These are phyloP conservation scores for Girardinichthys multiradiatus DNA, from an alignment of 2,113 vertebrate genomes.

Conservation along the genomic window DNA sequence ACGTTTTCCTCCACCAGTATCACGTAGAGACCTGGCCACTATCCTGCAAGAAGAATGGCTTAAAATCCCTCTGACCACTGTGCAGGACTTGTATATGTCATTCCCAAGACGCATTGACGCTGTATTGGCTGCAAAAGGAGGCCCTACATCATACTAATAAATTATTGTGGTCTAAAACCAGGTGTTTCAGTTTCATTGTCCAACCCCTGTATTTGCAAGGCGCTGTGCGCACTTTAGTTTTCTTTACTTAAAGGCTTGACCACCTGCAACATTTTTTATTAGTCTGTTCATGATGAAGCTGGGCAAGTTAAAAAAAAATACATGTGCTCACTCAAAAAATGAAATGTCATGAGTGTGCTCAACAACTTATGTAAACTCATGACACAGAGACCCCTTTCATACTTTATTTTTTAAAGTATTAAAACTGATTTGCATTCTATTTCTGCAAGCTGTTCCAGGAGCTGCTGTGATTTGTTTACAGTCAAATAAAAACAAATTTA, in stretches of 20 bases:
- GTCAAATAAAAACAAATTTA: background rate
- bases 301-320: background rate
- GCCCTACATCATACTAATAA: too few species aligned
- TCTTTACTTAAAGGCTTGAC: background rate
- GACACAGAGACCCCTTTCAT: background rate
- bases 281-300: background rate
- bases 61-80: too few species aligned
- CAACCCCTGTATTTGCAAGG: too few species aligned
- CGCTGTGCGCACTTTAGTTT: background rate
- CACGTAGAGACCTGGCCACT: too few species aligned
- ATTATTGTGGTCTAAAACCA: too few species aligned
- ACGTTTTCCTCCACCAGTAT: too few species aligned
- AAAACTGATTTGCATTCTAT: background rate
- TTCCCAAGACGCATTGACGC: too few species aligned
- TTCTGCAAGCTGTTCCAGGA: background rate
- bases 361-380: slow-evolving; percentile 35
- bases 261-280: background rate
- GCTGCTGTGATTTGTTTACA: background rate
- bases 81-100: too few species aligned
- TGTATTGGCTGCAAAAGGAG: too few species aligned
- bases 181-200: too few species aligned
- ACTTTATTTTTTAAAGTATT: too few species aligned
- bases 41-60: too few species aligned
- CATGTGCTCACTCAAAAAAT: background rate
- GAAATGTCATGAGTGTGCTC: slow-evolving; percentile 1